phyloP scores from a whole-genome alignment of 2,113 vertebrate species.

The Bos javanicus region DNA sequence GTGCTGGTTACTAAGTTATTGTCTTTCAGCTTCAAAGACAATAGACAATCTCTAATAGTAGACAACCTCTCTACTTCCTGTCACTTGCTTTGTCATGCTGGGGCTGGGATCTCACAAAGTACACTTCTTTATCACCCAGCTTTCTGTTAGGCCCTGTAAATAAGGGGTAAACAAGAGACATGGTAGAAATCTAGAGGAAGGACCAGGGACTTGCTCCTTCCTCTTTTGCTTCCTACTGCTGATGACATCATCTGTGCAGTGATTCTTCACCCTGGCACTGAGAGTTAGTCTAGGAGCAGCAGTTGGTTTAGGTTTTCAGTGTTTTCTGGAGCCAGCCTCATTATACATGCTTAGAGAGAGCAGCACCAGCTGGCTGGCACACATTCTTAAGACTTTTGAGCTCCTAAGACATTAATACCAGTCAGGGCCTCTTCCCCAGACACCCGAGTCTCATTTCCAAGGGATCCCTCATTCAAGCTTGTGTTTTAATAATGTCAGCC shows the following conservation, averaged over 20 bases:
- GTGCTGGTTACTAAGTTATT: background rate
- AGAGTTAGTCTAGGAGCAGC: background rate
- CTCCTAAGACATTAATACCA: background rate
- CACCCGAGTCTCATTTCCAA: background rate
- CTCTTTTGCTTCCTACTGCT: background rate
- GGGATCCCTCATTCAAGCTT: background rate
- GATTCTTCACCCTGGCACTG: background rate
- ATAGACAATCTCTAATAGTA: too few species aligned
- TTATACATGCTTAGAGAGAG: background rate
- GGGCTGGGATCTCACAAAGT: background rate
- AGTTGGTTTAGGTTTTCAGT: background rate
- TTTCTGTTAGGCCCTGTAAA: background rate
- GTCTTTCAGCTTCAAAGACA: background rate
- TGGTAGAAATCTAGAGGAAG: background rate
- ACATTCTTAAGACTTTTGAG: background rate
- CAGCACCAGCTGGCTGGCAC: background rate
- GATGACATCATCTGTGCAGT: background rate
- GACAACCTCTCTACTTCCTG: background rate
- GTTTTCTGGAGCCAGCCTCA: background rate
- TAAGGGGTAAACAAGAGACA: background rate
- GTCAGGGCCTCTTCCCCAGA: background rate
- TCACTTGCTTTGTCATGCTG: background rate
- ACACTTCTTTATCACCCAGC: background rate
- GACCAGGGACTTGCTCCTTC: background rate
- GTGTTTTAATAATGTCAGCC: background rate